Evolutionary conservation across 2,797 vertebrate genomes (phyloP), one percentile per base, ranked within the genome.

Genomic region (Sebastes minor): DNA sequence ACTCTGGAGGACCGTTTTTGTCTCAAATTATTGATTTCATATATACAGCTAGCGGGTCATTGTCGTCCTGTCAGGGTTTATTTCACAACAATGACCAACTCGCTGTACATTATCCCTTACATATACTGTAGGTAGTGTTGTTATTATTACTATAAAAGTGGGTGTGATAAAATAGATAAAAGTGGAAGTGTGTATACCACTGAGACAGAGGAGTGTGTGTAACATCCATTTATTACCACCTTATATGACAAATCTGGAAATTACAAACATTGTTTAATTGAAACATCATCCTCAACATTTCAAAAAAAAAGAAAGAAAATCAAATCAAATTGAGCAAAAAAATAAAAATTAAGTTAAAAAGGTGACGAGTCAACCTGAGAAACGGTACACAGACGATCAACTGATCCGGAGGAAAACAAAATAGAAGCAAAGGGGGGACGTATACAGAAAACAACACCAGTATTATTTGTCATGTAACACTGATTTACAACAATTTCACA

Each of bases 141-240:
- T 33, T 33, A 8, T 25, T 25, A 22, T 57, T 4, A 33, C 0
- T 33, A 52, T 28, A 61, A 20, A 76, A 49, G 23, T 35, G 4
- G 3, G 6, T 1, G 5, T 30, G n/a, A 42, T 14, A 14, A 42
- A 42, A 42, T 0, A 49, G 42, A 49, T 18, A 49, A 25, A 62
- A 56, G 1, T 18, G 10, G 20, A n/a, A 16, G 11, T 33, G 11
- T 30, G 27, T n/a, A 32, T 25, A 78, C 18, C 23, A 80, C 20
- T 14, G 28, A 80, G 25, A 84, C 66, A 65, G 6, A n/a, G 7
- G 23, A 68, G 12, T 86, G 88, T 92, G 91, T 92, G 93, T 95
- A 94, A 95, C 94, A 95, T 95, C 94, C 92, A 95, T 95, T 95
- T 95, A 95, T 95, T 95, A 94, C 93, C 94, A 94, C 88, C 80